Evolutionary conservation across 2,888 invertebrate genomes (phyloP).

Genomic region (Caenorhabditis angaria): DNA sequence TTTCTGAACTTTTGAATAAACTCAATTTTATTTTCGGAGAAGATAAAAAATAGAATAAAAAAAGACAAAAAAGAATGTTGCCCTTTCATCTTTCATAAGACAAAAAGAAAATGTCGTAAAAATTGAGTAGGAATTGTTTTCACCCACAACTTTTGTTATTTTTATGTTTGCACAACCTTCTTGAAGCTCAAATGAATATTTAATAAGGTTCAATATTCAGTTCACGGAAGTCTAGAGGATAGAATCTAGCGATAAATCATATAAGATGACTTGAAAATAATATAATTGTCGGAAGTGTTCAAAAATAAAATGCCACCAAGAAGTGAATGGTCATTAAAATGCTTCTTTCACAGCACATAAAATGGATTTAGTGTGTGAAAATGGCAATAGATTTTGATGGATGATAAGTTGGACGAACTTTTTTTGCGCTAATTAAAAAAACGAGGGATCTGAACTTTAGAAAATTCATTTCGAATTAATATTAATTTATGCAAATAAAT

Average conservation of each 20-base stretch:
- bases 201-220: too few species aligned
- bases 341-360: neutral
- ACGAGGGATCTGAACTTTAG: too few species aligned
- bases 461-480: neutral
- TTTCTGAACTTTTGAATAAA: too few species aligned
- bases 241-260: neutral
- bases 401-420: neutral
- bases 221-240: too few species aligned
- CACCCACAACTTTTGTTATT: neutral
- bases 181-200: neutral
- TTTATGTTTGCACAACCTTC: neutral
- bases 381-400: neutral
- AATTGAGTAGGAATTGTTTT: neutral
- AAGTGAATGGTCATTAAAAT: neutral
- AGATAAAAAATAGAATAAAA: too few species aligned
- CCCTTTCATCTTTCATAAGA: neutral
- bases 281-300: neutral
- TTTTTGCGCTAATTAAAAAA: too few species aligned
- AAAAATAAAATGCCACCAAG: neutral
- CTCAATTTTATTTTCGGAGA: too few species aligned
- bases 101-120: neutral
- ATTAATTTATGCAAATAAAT: slow-evolving; percentile 61
- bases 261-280: neutral
- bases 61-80: neutral
- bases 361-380: slow-evolving; percentile 2